Conservation (phyloP, 1,140 invertebrate genomes). For the Halesus radiatus region DNA sequence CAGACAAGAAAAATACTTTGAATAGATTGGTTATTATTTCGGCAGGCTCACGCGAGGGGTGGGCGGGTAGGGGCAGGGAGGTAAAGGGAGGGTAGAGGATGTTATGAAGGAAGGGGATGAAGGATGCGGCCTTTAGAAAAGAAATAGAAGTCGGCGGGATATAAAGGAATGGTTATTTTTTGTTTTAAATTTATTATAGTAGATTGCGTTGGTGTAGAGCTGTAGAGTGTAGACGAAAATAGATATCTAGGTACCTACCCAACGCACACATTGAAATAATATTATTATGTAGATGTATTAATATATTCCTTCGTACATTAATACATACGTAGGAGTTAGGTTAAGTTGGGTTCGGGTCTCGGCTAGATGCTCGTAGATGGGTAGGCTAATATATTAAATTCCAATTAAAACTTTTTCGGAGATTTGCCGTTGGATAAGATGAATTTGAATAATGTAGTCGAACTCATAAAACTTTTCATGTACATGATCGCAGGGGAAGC, state of each 20-base stretch:
- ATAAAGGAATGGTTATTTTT: conserved; percentile 35
- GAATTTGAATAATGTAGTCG: conserved; percentile 28
- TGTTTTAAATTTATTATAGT: conserved; percentile 36
- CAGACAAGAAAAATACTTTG: conserved; percentile 46
- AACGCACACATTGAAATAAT: background rate
- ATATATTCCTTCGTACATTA: too few relatives aligned
- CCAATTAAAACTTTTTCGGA: conserved; percentile 29
- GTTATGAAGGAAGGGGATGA: conserved; percentile 13
- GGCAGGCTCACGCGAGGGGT: background rate
- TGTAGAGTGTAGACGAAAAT: too few relatives aligned
- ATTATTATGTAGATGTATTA: too few relatives aligned
- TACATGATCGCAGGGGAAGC: background rate
- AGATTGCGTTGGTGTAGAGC: background rate
- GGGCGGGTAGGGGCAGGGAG: background rate
- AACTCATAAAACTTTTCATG: conserved; percentile 20
- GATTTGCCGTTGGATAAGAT: conserved; percentile 19
- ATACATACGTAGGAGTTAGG: too few relatives aligned
- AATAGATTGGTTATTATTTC: conserved; percentile 50
- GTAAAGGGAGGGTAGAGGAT: background rate
- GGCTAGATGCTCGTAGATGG: too few relatives aligned
- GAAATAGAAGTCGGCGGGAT: conserved; percentile 40
- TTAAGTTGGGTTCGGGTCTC: too few relatives aligned
- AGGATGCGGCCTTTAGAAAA: conserved; percentile 33
- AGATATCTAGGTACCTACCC: background rate
- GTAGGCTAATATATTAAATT: background rate